Base-by-base conservation (phyloP, 2,113 vertebrate species). In the Colinus virginianus region DNA sequence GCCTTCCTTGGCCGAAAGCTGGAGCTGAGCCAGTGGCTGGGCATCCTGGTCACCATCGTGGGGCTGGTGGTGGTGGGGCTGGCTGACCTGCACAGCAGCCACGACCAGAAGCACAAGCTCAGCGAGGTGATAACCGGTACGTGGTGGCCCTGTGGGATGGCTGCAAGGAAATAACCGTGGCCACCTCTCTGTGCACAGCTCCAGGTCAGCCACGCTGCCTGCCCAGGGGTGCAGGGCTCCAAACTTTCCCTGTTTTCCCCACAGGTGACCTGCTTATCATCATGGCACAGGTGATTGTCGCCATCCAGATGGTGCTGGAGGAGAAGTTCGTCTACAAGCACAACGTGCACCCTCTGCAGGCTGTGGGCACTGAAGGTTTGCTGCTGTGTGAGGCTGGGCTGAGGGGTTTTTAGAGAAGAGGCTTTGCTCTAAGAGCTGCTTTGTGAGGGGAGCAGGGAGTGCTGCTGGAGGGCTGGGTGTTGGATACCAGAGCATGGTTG, bases 221-320 rank as follows among this genome's bases (percentile, higher is more conserved):
- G 3, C 8, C 16, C 4, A 2, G 9, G 36, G 30, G 38, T 25
- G 4, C 3, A 7, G 23, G n/a, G 28, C 40, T 59, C 30, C 30
- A 20, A 20, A 17, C 23, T 19, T 13, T 11, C 13, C 16, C 12
- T 40, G 25, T 30, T 11, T 4, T 53, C 11, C 9, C 9, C n/a
- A 6, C 93, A 99, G 99, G 99, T 21, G 99, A 99, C 96, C 97
- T 99, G 51, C 96, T 99, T 76, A 99, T 99, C 97, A 96, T 99
- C 97, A 98, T 98, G 98, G 99, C 99, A 21, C 99, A 99, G 96
- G 94, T 99, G 75, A 98, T 99, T 1, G 98, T 98, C 0, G 95
- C 99, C 25, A 98, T 99, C 78, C 99, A 99, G 96, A 99, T 99
- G 99, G 99, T 99, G n/a, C 97, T 99, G 45, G 99, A 99, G 84